A percentile compares a stretch with the other conserved stretches of the same genome.
phyloP scores from a whole-genome alignment of 2,888 invertebrate species.

The Dryobota labecula region DNA sequence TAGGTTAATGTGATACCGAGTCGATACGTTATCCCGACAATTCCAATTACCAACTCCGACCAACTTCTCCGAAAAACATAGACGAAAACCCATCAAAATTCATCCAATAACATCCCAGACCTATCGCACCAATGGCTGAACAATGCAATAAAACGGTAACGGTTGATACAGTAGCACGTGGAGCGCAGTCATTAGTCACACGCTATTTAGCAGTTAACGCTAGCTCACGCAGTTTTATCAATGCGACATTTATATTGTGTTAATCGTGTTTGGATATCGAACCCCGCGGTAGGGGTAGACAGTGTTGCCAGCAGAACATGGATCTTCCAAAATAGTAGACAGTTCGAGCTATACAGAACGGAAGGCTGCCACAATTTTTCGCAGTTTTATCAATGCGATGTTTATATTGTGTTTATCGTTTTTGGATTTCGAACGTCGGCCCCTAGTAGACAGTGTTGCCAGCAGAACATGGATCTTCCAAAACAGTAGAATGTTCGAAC shows the following conservation, averaged over 20 bases:
- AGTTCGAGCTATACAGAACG: not conserved
- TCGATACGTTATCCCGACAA: not conserved
- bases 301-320: conserved; percentile 49
- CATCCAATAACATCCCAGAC: conserved; percentile 44
- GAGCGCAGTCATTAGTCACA: conserved; percentile 83
- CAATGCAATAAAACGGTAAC: conserved; percentile 63
- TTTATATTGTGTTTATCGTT: conserved; percentile 80
- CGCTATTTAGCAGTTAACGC: conserved; percentile 89
- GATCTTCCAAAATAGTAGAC: not conserved
- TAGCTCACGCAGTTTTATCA: conserved; percentile 84
- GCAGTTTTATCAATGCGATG: conserved; percentile 86
- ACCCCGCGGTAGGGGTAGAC: conserved; percentile 61
- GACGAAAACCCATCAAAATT: conserved; percentile 37
- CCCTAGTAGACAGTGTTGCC: conserved; percentile 37
- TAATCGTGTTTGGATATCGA: conserved; percentile 84
- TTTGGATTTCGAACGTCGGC: conserved; percentile 74
- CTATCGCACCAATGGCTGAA: conserved; percentile 56
- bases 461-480: conserved; percentile 2
- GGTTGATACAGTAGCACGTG: conserved; percentile 68
- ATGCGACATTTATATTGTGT: conserved; percentile 88
- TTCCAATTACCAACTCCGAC: conserved; percentile 8
- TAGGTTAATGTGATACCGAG: not conserved
- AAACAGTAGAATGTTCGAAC: not conserved
- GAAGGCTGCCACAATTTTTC: not conserved
- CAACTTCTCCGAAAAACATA: conserved; percentile 29